phyloP scores from a whole-genome alignment of 2,797 vertebrate genomes.

The Centropyge bicolor region DNA sequence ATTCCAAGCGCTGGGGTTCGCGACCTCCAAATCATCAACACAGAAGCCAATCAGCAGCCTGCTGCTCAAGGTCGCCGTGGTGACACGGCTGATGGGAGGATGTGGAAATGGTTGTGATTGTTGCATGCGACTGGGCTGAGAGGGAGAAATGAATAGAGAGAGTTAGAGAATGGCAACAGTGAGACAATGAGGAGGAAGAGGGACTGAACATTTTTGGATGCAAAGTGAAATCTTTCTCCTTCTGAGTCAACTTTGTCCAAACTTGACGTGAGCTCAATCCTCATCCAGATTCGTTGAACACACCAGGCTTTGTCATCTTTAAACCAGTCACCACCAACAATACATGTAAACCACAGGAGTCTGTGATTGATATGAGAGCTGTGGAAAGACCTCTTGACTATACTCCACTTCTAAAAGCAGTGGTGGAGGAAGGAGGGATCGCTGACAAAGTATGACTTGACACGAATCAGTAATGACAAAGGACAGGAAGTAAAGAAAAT shows the following conservation, averaged over 20 bases:
- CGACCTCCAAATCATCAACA: slow-evolving; percentile 76
- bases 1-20: slow-evolving; percentile 66
- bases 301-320: background rate
- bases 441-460: too few relatives aligned
- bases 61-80: slow-evolving; percentile 61
- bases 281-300: background rate
- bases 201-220: background rate
- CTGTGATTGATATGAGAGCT: background rate
- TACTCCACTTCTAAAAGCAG: background rate
- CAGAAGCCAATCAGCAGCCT: slow-evolving; percentile 78
- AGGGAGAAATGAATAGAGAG: background rate
- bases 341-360: background rate
- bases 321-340: background rate
- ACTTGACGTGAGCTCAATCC: background rate
- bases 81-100: slow-evolving; percentile 60
- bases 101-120: slow-evolving; percentile 54
- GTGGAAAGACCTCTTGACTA: background rate
- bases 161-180: slow-evolving; percentile 24
- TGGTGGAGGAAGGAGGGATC: background rate
- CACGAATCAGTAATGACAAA: too few relatives aligned
- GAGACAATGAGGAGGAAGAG: slow-evolving; percentile 21
- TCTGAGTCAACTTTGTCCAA: background rate
- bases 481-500: too few relatives aligned
- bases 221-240: background rate
- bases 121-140: slow-evolving; percentile 21